These are phyloP conservation scores for Nasonia vitripennis DNA, from an alignment of 1,140 invertebrate species.

Conservation along the genomic window DNA sequence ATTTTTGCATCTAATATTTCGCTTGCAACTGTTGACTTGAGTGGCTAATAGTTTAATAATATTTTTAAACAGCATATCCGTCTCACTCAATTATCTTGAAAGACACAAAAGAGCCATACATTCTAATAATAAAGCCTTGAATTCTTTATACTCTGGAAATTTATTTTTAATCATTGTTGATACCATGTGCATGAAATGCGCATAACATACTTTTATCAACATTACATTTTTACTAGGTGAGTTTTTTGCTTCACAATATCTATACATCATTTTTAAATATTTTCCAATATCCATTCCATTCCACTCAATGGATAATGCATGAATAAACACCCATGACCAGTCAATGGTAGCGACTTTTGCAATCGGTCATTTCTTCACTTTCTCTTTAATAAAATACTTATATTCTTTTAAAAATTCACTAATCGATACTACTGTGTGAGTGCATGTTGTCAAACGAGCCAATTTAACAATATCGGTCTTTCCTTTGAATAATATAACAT, in stretches of 20 bases:
- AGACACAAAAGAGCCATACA: slow-evolving; percentile 14
- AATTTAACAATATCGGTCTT: not conserved
- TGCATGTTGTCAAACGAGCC: slow-evolving; percentile 14
- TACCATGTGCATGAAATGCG: slow-evolving; percentile 26
- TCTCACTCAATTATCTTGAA: not conserved
- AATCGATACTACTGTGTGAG: slow-evolving; percentile 21
- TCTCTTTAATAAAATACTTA: slow-evolving; percentile 9
- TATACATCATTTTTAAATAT: not conserved
- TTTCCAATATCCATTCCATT: not conserved
- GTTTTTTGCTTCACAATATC: not conserved
- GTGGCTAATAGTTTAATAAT: not conserved
- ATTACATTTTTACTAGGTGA: not conserved
- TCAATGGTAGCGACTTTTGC: not conserved
- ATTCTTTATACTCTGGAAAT: not conserved
- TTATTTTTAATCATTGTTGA: not conserved
- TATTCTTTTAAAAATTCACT: slow-evolving; percentile 22
- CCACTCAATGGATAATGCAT: slow-evolving; percentile 18
- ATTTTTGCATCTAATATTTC: not conserved
- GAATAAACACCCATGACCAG: slow-evolving; percentile 41
- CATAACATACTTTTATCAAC: not conserved
- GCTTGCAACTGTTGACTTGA: not conserved
- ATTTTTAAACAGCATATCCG: not conserved
- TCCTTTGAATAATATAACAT: not conserved
- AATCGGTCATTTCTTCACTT: slow-evolving; percentile 29
- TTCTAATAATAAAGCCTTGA: slow-evolving; percentile 23